Conservation (phyloP, 1,140 invertebrate species). For the Drosophila novamexicana region DNA sequence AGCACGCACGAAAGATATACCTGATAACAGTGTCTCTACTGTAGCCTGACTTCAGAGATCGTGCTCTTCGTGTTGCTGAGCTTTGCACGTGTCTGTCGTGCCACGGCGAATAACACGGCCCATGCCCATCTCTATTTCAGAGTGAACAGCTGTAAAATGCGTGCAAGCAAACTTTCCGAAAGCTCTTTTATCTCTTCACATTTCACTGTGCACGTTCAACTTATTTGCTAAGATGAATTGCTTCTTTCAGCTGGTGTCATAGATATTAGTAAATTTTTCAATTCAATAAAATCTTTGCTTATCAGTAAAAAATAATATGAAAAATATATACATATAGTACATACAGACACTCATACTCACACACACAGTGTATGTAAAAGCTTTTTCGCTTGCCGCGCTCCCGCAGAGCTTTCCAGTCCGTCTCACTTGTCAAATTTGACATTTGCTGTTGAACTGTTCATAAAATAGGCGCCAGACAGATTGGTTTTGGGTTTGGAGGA, state of each 20-base stretch:
- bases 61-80: no score
- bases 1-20: no score
- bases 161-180: background rate
- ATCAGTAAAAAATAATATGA: conserved; percentile 18
- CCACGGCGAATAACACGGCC: no score
- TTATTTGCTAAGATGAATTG: background rate
- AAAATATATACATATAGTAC: conserved; percentile 1
- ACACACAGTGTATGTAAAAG: conserved; percentile 1
- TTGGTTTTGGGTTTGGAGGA: conserved; percentile 35
- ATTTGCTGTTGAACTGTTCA: conserved; percentile 77
- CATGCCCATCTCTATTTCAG: no score
- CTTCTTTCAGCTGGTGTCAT: conserved; percentile 23
- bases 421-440: conserved; percentile 70
- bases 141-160: no score
- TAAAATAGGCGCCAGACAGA: conserved; percentile 78
- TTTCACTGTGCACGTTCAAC: background rate
- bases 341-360: background rate
- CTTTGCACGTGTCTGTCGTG: no score
- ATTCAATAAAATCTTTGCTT: conserved; percentile 25
- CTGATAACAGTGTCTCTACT: no score
- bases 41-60: no score
- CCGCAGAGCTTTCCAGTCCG: conserved; percentile 30
- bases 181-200: background rate
- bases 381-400: conserved; percentile 9
- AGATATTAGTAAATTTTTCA: conserved; percentile 2